These are phyloP conservation scores for Urocyon cinereoargenteus DNA, from an alignment of 2,797 vertebrate genomes.

Conservation along the genomic window DNA sequence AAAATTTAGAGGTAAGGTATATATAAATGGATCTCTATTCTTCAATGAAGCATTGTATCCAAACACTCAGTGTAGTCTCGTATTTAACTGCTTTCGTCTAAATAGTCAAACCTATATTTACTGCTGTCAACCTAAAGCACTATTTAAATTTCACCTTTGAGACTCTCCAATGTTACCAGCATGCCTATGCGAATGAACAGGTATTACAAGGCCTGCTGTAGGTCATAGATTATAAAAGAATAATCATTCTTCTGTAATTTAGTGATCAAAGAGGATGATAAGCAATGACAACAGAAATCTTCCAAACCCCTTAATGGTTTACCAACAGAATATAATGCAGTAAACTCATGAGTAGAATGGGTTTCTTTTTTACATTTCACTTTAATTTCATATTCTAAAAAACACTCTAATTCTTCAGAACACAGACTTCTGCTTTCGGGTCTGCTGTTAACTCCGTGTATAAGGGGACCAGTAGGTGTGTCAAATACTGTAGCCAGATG, in stretches of 20 bases:
- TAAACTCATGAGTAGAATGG: neutral
- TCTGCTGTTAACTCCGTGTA: neutral
- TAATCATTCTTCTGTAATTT: constrained; percentile 18
- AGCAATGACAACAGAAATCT: neutral
- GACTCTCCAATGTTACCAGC: neutral
- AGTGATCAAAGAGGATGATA: neutral
- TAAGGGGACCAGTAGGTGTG: neutral
- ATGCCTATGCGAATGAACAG: neutral
- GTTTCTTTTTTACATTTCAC: neutral
- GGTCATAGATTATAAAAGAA: neutral
- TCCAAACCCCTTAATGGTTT: neutral
- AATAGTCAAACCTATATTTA: neutral
- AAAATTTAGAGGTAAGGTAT: neutral
- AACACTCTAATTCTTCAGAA: constrained; percentile 27
- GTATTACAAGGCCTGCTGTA: neutral
- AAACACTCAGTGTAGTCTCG: neutral
- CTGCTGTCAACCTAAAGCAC: neutral
- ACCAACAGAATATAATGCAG: neutral
- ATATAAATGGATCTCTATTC: neutral
- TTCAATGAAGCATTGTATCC: neutral
- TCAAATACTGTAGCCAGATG: neutral
- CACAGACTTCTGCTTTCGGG: neutral
- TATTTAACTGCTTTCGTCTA: neutral
- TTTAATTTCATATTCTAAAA: neutral
- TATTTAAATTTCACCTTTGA: constrained; percentile 4